Percentiles rank a stretch among this genome's conserved stretches.
Conservation (phyloP, 1,140 invertebrate species). For the Riptortus pedestris region DNA sequence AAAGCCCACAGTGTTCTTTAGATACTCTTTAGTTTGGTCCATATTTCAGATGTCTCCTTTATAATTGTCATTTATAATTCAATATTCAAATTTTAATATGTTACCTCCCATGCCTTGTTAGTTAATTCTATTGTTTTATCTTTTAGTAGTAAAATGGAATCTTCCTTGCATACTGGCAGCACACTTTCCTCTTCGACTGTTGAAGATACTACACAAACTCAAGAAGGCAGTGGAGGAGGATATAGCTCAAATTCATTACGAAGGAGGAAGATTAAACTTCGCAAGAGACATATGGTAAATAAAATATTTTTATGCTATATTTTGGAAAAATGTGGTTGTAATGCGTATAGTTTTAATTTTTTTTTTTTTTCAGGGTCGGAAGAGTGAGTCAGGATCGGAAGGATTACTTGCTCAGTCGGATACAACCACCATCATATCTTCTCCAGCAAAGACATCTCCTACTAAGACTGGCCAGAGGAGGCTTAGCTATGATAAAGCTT, state of each 20-base stretch:
- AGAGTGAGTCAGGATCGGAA: slow-evolving; percentile 51
- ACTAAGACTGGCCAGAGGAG: slow-evolving; percentile 16
- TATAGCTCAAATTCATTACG: slow-evolving; percentile 45
- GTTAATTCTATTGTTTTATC: too few relatives aligned
- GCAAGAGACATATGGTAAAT: slow-evolving; percentile 47
- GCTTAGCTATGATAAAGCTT: slow-evolving; percentile 23
- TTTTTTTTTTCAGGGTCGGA: slow-evolving; percentile 38
- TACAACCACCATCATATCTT: slow-evolving; percentile 13
- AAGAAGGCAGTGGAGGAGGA: slow-evolving; percentile 42
- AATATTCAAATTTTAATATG: too few relatives aligned
- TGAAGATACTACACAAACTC: slow-evolving; percentile 42
- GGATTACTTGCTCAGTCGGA: slow-evolving; percentile 33
- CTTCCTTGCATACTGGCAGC: slow-evolving; percentile 31
- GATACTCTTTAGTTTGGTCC: too few relatives aligned
- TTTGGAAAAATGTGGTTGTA: background rate
- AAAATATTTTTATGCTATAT: background rate
- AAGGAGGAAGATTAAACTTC: slow-evolving; percentile 54
- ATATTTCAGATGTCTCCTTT: too few relatives aligned
- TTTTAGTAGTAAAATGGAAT: slow-evolving; percentile 28
- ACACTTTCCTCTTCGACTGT: slow-evolving; percentile 43
- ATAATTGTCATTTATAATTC: too few relatives aligned
- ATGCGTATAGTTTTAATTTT: too few relatives aligned
- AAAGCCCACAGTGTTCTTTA: too few relatives aligned
- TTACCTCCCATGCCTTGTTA: too few relatives aligned
- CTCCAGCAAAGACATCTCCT: slow-evolving; percentile 20